Base-by-base conservation (phyloP, 1,140 invertebrate species). In the Acyrthosiphon pisum region DNA sequence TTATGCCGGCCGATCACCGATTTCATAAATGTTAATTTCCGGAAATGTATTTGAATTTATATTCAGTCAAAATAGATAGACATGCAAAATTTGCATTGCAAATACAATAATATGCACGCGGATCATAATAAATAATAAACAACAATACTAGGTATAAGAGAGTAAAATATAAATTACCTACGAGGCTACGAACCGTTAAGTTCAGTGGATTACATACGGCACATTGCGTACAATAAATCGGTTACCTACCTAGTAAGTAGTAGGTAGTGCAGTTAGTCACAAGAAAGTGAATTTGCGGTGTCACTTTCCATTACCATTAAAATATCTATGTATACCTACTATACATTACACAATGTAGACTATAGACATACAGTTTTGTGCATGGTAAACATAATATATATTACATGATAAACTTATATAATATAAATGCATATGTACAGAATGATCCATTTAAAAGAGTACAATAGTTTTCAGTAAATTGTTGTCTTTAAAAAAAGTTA, bases 231-330 rank as follows among this genome's bases (percentile, higher is more conserved):
- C n/a, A 81, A 37, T 22, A 30, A 11, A 81, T 35, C 35, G 76
- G n/a, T 81, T 37, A 81, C n/a, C 41, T 41, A 41, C 41, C 41
- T 41, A 41, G 41, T 41, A 37, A 37, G 37, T 37, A 35, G 22
- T 84, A 23, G 20, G 22, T 37, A 37, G 22, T 84, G 22, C 20
- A 84, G 22, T 84, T 35, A 35, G 81, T 84, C 37, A 84, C 20
- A 23, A 84, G 81, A 84, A 84, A 84, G 81, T 84, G 81, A 84
- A 41, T n/a, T 84, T 84, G 37, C 37, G 14, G 81, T 84, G 37
- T 84, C 37, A 2, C 35, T 44, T 41, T 84, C 81, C 81, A 35
- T 26, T 84, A 44, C 37, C 37, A 22, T 23, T 37, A 68, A 68
- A n/a, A 14, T 30, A 60, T 30, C 30, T 60, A 60, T 30, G 7